These are phyloP conservation scores for Orchestia grillus DNA, from an alignment of 1,140 invertebrate species.

Conservation along the genomic window DNA sequence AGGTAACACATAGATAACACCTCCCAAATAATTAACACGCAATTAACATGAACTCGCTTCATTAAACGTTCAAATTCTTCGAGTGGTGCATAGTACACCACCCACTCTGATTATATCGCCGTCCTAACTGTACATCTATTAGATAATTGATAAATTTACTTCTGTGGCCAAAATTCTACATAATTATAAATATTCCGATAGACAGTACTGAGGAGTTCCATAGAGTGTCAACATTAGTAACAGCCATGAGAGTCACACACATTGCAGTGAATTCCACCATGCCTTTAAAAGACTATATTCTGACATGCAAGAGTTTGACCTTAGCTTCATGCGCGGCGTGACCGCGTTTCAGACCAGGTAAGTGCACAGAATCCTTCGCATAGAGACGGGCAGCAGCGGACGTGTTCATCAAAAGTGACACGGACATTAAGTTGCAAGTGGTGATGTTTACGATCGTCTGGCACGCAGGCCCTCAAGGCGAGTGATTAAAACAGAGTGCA, in stretches of 20 bases:
- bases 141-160: no score
- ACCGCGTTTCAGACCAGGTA: background rate
- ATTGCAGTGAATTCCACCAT: background rate
- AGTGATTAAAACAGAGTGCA: background rate
- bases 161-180: no score
- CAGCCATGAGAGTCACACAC: background rate
- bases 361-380: background rate
- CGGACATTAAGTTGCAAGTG: background rate
- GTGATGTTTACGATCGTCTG: background rate
- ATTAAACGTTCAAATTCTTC: no score
- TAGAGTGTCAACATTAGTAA: background rate
- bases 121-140: no score
- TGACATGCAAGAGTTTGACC: background rate
- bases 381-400: background rate
- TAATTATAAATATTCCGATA: no score
- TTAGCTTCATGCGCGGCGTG: background rate
- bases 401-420: constrained; percentile 7
- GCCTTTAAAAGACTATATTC: background rate
- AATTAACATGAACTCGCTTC: no score
- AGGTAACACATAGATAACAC: background rate
- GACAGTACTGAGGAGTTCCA: background rate
- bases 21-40: background rate
- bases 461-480: background rate
- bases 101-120: no score
- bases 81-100: no score